Evolutionary conservation across 2,888 invertebrate species (phyloP), one percentile per base, ranked within the genome.

Genomic region (Poecilobothrus nobilitatus): DNA sequence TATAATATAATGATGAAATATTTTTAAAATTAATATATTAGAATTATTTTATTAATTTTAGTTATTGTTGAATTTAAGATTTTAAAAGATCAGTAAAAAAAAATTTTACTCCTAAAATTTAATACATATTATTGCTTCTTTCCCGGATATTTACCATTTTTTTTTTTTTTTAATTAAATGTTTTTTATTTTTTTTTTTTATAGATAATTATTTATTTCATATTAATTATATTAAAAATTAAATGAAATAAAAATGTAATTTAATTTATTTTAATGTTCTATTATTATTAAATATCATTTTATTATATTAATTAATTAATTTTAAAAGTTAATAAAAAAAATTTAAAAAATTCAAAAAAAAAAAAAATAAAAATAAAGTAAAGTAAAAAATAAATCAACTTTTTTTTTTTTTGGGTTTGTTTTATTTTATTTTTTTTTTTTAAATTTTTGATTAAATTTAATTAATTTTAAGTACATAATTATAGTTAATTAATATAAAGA

Each of bases 121-220:
- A 20, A 20, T 37, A 27, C 27, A 27, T 27, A 21, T 67, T 69
- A 69, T 69, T 69, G 69, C 69, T 69, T 69, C 69, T 65, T 69
- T 67, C 67, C 67, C 69, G 67, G 67, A 65, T 67, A 64, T 66
- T 69, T 33, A 37, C 37, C 37, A 20, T 20, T 65, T 20, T n/a
- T 34, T 65, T 20, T 27, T 41, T 53, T 6, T 37, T 37, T 37
- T 33, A 27, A 63, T 63, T 63, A n/a, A 37, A 37, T 27, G 18
- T 27, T 33, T 33, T 63, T n/a, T n/a, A n/a, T n/a, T n/a, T n/a
- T n/a, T n/a, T n/a, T n/a, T 53, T 53, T 53, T 15, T 12, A 37
- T 37, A 7, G 27, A 27, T 27, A 41, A n/a, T n/a, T n/a, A 44
- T 53, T 53, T 18, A 53, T 53, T 27, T 27, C 2, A 27, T 27